Conservation (phyloP, 2,113 vertebrate species). For the Neotoma lepida region DNA sequence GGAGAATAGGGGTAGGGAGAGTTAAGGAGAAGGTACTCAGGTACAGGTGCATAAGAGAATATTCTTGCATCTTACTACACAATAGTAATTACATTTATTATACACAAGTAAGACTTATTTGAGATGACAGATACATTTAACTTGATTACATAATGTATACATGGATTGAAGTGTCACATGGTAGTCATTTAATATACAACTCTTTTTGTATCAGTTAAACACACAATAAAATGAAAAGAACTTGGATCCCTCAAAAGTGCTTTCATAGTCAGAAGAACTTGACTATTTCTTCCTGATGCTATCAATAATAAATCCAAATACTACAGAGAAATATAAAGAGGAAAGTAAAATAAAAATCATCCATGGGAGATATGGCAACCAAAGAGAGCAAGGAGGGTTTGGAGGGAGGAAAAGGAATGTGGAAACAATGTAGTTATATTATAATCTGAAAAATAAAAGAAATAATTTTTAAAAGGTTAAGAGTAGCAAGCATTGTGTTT, state of each 20-base stretch:
- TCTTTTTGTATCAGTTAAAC: not conserved
- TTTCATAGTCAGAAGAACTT: not conserved
- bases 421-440: not conserved
- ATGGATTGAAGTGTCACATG: not conserved
- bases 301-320: not conserved
- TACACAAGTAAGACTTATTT: not conserved
- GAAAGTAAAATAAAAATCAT: constrained; percentile 17
- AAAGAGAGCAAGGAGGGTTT: not conserved
- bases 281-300: not conserved
- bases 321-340: not conserved
- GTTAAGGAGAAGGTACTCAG: not conserved
- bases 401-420: not conserved
- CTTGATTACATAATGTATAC: not conserved
- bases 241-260: not conserved
- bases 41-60: not conserved
- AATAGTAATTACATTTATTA: not conserved
- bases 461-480: not conserved
- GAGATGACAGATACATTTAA: not conserved
- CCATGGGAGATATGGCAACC: not conserved
- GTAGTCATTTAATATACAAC: not conserved
- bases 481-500: not conserved
- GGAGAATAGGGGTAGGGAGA: not conserved
- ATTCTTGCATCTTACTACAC: not conserved
- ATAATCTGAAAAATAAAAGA: not conserved
- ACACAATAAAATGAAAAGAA: not conserved